A percentile compares a stretch with the other conserved stretches of the same genome.
Conservation (phyloP, 2,888 invertebrate species). For the Acronicta leporina region DNA sequence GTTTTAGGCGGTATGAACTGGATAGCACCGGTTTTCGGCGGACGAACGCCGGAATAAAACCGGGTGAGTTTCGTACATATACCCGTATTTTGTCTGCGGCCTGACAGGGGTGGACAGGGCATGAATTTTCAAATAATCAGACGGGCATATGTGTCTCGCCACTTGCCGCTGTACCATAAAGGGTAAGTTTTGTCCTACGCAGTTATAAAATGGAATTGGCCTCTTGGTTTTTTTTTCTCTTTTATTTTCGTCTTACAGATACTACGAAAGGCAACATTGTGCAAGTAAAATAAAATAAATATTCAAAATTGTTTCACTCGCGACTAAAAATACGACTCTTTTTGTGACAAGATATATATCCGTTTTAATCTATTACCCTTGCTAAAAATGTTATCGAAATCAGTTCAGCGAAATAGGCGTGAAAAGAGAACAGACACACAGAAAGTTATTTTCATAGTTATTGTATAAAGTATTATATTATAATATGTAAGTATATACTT, state of each 20-base stretch:
- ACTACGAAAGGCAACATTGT: not conserved
- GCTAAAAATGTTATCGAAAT: too few relatives aligned
- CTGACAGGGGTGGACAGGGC: slow-evolving; percentile 75
- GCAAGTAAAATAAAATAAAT: too few relatives aligned
- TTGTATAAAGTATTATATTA: too few relatives aligned
- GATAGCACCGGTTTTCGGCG: slow-evolving; percentile 49
- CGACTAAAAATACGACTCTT: too few relatives aligned
- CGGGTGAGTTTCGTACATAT: slow-evolving; percentile 69
- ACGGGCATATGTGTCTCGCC: slow-evolving; percentile 50
- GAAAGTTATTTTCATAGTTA: too few relatives aligned
- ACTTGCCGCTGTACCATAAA: slow-evolving; percentile 29
- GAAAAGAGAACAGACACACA: too few relatives aligned
- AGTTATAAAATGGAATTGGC: slow-evolving; percentile 34
- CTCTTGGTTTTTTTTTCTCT: not conserved
- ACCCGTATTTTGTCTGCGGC: slow-evolving; percentile 75
- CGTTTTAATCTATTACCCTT: too few relatives aligned
- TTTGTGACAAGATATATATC: too few relatives aligned
- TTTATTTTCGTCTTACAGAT: not conserved
- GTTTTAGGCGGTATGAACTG: slow-evolving; percentile 47
- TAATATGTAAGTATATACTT: too few relatives aligned
- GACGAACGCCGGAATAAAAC: slow-evolving; percentile 70
- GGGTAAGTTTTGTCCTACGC: slow-evolving; percentile 2
- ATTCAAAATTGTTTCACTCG: too few relatives aligned
- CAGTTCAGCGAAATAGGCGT: too few relatives aligned
- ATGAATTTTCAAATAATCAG: slow-evolving; percentile 84